Evolutionary conservation across 2,113 vertebrate species (phyloP).

Genomic region (Eonycteris spelaea): DNA sequence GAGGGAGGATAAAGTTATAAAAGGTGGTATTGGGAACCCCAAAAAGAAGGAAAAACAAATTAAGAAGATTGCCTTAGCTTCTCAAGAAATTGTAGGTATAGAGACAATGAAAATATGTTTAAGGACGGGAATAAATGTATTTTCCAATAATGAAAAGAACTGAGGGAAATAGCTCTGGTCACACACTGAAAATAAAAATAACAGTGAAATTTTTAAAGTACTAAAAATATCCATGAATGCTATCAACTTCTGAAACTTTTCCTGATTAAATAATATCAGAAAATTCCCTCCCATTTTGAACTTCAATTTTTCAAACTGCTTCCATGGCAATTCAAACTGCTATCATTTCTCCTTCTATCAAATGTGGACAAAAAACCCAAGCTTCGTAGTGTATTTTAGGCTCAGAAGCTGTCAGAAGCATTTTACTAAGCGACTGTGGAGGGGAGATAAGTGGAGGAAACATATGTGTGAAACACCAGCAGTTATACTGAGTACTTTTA

Average conservation of each 20-base stretch:
- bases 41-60: background rate
- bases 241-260: constrained; percentile 54
- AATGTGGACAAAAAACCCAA: background rate
- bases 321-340: background rate
- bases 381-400: constrained; percentile 14
- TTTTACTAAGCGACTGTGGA: constrained; percentile 35
- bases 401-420: constrained; percentile 22
- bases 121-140: background rate
- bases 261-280: constrained; percentile 43
- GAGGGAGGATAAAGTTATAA: background rate
- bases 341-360: background rate
- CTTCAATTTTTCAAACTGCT: constrained; percentile 10
- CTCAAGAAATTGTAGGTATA: constrained; percentile 10
- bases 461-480: constrained; percentile 10
- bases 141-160: constrained; percentile 56
- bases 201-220: background rate
- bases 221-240: background rate
- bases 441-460: constrained; percentile 9
- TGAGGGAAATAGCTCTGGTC: constrained; percentile 37
- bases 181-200: constrained; percentile 37
- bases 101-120: constrained; percentile 9
- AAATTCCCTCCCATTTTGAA: constrained; percentile 39
- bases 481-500: background rate
- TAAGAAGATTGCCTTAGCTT: constrained; percentile 7
- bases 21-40: background rate